Evolutionary conservation across 2,113 vertebrate genomes (phyloP).

Genomic region (Aptenodytes forsteri): DNA sequence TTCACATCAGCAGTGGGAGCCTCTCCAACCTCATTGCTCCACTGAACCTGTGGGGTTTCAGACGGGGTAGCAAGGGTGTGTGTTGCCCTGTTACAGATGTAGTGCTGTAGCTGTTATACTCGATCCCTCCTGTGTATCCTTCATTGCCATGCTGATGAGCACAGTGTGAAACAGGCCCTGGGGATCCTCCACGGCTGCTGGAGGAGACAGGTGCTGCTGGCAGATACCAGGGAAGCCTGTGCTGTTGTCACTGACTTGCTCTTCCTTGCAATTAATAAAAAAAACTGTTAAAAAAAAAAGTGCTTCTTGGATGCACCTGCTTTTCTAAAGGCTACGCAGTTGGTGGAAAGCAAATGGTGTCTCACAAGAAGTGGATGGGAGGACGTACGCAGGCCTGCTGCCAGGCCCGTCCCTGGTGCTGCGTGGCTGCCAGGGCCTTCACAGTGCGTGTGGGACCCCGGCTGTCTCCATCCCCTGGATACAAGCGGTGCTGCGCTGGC

Average conservation of each 20-base stretch:
- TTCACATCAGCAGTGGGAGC: neutral
- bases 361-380: neutral
- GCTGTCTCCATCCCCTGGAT: neutral
- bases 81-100: neutral
- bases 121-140: neutral
- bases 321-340: neutral
- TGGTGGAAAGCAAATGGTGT: neutral
- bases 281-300: neutral
- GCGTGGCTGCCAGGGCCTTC: neutral
- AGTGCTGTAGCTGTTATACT: neutral
- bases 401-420: neutral
- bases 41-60: neutral
- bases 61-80: fast-evolving
- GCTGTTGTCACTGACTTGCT: neutral
- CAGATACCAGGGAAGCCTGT: neutral
- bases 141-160: fast-evolving
- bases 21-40: neutral
- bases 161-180: neutral
- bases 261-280: neutral
- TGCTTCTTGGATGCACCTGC: neutral
- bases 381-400: neutral
- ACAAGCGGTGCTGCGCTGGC: neutral
- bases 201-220: neutral
- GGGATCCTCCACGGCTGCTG: neutral
- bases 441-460: neutral